Base-by-base conservation (phyloP, 2,113 vertebrate genomes). In the Plotosus lineatus region DNA sequence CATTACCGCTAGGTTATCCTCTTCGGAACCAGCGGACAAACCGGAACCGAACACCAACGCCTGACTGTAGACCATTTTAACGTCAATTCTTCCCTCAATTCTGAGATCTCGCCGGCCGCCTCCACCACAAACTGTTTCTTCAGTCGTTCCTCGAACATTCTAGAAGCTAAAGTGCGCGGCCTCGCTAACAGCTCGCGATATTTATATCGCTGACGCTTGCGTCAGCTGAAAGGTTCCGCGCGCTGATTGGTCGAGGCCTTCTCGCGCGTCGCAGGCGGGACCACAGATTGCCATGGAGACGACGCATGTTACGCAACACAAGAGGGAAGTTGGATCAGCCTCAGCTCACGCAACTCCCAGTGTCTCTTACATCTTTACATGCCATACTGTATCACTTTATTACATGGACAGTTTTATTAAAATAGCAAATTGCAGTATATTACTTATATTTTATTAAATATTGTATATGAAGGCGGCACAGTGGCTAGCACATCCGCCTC, bases 11-110 rank as follows among this genome's bases (percentile, higher is more conserved):
- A 92, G 42, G 23, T 85, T 85, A 36, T 89, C 85, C 46, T 91
- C 88, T 51, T 92, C 92, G 23, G 85, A 72, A 31, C 58, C 11
- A 6, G 74, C 75, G 1, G 86, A 40, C 42, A 83, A 21, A 33
- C 86, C 83, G 83, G 86, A 82, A 69, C 89, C 90, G 15, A 89
- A 88, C 11, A 89, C 86, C 40, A 90, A 33, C 75, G 90, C 91
- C 69, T 91, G 28, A 40, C 83, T 92, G 84, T 90, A 91, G 23
- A 92, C 91, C 92, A 93, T 94, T 74, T 60, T 46, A 36, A 2
- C 14, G 11, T n/a, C 14, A 84, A 74, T 44, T 87, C 50, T 1
- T 53, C 61, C 44, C 15, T 15, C 28, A 65, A 23, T 88, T 80
- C 86, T 89, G 74, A 58, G 36, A 28, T 78, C 0, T 42, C 76